Evolutionary conservation across 2,888 invertebrate genomes (phyloP).

Genomic region (Mythimna loreyi): DNA sequence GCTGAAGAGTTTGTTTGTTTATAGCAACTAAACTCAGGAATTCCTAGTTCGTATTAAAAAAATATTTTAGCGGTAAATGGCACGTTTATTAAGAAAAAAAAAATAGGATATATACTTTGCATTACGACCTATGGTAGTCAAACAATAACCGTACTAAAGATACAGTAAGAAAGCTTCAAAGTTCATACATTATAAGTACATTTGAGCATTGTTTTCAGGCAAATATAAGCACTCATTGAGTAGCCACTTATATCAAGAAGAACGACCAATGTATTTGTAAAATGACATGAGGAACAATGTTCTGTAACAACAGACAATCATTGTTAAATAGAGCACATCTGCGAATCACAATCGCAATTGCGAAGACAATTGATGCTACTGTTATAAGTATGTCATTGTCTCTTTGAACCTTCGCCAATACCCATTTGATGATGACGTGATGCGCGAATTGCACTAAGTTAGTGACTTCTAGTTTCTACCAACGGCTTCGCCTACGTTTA

Average conservation of each 20-base stretch:
- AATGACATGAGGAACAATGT: constrained; percentile 40
- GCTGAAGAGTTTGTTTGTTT: too few species aligned
- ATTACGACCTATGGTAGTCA: too few species aligned
- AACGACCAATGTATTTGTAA: constrained; percentile 43
- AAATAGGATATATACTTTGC: too few species aligned
- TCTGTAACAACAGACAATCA: constrained; percentile 52
- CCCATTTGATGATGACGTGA: constrained; percentile 15
- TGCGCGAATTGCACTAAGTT: constrained; percentile 5
- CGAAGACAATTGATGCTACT: constrained; percentile 52
- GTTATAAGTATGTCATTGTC: constrained; percentile 51
- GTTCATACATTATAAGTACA: constrained; percentile 14
- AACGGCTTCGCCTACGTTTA: too few species aligned
- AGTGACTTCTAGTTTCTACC: not conserved
- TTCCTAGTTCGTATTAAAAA: too few species aligned
- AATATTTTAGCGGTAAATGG: too few species aligned
- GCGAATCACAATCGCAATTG: constrained; percentile 55
- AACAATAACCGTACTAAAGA: not conserved
- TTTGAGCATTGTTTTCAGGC: constrained; percentile 23
- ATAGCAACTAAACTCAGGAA: too few species aligned
- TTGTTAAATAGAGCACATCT: constrained; percentile 60
- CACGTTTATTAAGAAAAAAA: too few species aligned
- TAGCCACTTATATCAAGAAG: constrained; percentile 12
- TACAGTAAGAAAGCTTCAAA: constrained; percentile 11
- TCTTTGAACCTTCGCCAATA: constrained; percentile 35
- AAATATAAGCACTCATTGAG: constrained; percentile 21